Conservation (phyloP, 2,888 invertebrate genomes). For the Hirtodrosophila histrioides region DNA sequence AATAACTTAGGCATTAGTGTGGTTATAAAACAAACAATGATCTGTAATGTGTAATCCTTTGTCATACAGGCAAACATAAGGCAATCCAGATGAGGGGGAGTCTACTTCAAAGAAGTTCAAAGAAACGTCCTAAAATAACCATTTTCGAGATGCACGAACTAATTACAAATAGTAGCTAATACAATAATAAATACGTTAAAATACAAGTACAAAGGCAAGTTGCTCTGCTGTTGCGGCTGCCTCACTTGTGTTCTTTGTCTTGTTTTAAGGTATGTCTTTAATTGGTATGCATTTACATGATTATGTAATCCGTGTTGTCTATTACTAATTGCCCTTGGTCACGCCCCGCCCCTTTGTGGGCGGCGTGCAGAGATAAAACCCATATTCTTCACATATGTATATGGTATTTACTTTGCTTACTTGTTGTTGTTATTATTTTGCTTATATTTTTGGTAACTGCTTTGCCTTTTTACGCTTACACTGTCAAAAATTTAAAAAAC, state of each 20-base stretch:
- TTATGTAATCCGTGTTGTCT: slow-evolving; percentile 53
- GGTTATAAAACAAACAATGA: slow-evolving; percentile 37
- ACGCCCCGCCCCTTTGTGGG: too few species aligned
- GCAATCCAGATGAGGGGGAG: slow-evolving; percentile 44
- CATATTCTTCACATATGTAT: slow-evolving; percentile 39
- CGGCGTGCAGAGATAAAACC: slow-evolving; percentile 37
- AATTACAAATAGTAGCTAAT: slow-evolving; percentile 35
- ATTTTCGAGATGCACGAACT: slow-evolving; percentile 50
- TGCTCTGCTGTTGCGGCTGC: slow-evolving; percentile 25
- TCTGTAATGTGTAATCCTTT: slow-evolving; percentile 21
- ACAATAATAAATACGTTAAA: slow-evolving; percentile 49
- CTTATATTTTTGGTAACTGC: slow-evolving; percentile 69
- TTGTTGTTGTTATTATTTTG: slow-evolving; percentile 17
- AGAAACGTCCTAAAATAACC: slow-evolving; percentile 25
- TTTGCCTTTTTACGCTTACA: slow-evolving; percentile 72
- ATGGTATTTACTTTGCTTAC: slow-evolving; percentile 24
- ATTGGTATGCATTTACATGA: slow-evolving; percentile 50
- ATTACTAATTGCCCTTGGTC: slow-evolving; percentile 50
- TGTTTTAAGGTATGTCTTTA: slow-evolving; percentile 16
- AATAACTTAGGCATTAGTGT: slow-evolving; percentile 66
- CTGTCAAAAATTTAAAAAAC: slow-evolving; percentile 70
- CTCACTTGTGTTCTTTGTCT: slow-evolving; percentile 3
- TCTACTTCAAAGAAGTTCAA: slow-evolving; percentile 11
- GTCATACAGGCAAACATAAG: slow-evolving; percentile 57
- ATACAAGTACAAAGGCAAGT: slow-evolving; percentile 30